A percentile compares a stretch with the other conserved stretches of the same genome.
Evolutionary conservation across 2,888 invertebrate species (phyloP).

Genomic region (Scrobipalpa atriplicella): DNA sequence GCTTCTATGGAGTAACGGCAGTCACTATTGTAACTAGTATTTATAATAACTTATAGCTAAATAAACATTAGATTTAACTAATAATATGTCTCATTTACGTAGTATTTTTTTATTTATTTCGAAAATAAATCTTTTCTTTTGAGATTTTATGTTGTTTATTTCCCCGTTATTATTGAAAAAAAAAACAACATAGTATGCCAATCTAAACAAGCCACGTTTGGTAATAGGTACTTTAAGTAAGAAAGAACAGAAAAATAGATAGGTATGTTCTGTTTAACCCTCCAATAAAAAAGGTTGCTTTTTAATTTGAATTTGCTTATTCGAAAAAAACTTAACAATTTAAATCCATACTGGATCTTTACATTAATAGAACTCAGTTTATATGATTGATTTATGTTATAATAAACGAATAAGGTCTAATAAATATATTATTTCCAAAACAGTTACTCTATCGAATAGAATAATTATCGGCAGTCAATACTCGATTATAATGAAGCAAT

Average conservation of each 20-base stretch:
- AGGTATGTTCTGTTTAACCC: not conserved
- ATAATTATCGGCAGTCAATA: too few relatives aligned
- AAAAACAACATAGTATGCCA: not conserved
- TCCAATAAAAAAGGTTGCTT: too few relatives aligned
- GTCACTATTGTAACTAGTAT: conserved; percentile 46
- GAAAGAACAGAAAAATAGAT: not conserved
- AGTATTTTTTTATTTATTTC: conserved; percentile 54
- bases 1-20: conserved; percentile 69
- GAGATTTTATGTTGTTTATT: conserved; percentile 48
- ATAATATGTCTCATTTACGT: conserved; percentile 44
- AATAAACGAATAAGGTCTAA: too few relatives aligned
- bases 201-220: not conserved
- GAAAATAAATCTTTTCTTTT: conserved; percentile 58
- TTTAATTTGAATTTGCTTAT: too few relatives aligned
- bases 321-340: too few relatives aligned
- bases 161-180: conserved; percentile 37
- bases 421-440: not conserved
- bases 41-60: conserved; percentile 41
- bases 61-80: conserved; percentile 43
- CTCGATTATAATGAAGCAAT: not conserved
- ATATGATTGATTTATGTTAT: too few relatives aligned
- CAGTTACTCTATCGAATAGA: not conserved
- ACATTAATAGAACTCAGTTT: too few relatives aligned
- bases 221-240: conserved; percentile 33
- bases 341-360: too few relatives aligned